phyloP scores from a whole-genome alignment of 2,113 vertebrate genomes.

The Nothoprocta perdicaria region DNA sequence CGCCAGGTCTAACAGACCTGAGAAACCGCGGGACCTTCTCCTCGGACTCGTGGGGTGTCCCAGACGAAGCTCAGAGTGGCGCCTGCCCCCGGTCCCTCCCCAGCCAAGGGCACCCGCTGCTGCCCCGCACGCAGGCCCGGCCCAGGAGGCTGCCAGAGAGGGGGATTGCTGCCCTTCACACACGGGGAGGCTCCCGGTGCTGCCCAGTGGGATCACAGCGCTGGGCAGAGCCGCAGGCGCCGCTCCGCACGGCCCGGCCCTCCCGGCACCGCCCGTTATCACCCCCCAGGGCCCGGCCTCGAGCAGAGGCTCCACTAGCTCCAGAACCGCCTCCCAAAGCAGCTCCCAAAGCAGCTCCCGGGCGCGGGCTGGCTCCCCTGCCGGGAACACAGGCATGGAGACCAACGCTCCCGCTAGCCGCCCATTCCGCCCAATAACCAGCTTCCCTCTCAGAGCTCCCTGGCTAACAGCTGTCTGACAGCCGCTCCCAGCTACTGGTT shows the following conservation, averaged over 20 bases:
- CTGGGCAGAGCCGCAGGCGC: too few species aligned
- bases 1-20: neutral
- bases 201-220: too few species aligned
- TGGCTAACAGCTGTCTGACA: neutral
- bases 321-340: too few species aligned
- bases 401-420: neutral
- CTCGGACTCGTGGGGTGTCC: accelerated
- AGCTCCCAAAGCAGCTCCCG: neutral
- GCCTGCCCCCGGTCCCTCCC: accelerated
- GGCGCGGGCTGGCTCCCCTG: neutral
- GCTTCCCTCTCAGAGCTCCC: neutral
- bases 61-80: neutral
- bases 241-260: too few species aligned
- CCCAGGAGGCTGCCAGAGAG: neutral
- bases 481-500: neutral
- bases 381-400: neutral
- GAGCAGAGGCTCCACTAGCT: too few species aligned
- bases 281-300: too few species aligned
- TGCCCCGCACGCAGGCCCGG: neutral
- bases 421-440: accelerated
- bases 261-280: too few species aligned
- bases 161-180: too few species aligned
- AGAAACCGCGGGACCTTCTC: neutral
- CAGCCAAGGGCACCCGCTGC: neutral
- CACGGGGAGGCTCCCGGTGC: too few species aligned